Percentiles rank a stretch among this genome's conserved stretches.
Evolutionary conservation across 1,140 invertebrate genomes (phyloP).

Genomic region (Potamilus streckersoni): DNA sequence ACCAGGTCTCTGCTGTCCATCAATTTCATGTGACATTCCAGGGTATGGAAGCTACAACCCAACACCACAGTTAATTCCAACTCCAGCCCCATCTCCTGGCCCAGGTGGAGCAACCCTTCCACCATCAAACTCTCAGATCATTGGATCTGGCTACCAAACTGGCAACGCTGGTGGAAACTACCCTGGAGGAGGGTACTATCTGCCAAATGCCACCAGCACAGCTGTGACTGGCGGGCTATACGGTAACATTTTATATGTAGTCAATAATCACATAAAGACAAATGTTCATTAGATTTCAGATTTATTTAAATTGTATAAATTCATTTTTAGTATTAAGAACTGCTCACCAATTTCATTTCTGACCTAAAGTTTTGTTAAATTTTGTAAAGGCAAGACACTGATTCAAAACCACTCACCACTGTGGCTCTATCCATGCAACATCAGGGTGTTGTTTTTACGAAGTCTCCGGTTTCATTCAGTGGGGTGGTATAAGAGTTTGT

Average conservation of each 20-base stretch:
- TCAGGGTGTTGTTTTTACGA: too few relatives aligned
- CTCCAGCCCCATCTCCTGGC: slow-evolving; percentile 37
- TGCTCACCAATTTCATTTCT: too few relatives aligned
- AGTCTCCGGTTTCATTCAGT: too few relatives aligned
- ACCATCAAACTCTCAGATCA: slow-evolving; percentile 25
- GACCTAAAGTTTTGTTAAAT: too few relatives aligned
- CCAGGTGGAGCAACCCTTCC: slow-evolving; percentile 22
- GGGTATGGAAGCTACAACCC: slow-evolving; percentile 49
- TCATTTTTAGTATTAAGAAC: too few relatives aligned
- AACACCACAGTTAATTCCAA: slow-evolving; percentile 45
- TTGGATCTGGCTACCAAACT: slow-evolving; percentile 24
- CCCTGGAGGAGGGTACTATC: slow-evolving; percentile 31
- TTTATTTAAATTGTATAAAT: too few relatives aligned
- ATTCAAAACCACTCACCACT: too few relatives aligned
- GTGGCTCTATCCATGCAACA: too few relatives aligned
- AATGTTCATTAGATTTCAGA: too few relatives aligned
- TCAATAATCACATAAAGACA: too few relatives aligned
- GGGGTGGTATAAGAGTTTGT: too few relatives aligned
- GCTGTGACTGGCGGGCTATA: slow-evolving; percentile 10
- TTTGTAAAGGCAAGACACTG: too few relatives aligned
- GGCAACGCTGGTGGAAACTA: slow-evolving; percentile 4
- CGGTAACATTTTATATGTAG: not conserved
- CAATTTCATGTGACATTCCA: slow-evolving; percentile 49
- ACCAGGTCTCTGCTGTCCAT: slow-evolving; percentile 53
- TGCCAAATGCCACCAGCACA: slow-evolving; percentile 34